A percentile compares a stretch with the other conserved stretches of the same genome.
Evolutionary conservation across 2,888 invertebrate species (phyloP).

Genomic region (Trichopoda pennipes): DNA sequence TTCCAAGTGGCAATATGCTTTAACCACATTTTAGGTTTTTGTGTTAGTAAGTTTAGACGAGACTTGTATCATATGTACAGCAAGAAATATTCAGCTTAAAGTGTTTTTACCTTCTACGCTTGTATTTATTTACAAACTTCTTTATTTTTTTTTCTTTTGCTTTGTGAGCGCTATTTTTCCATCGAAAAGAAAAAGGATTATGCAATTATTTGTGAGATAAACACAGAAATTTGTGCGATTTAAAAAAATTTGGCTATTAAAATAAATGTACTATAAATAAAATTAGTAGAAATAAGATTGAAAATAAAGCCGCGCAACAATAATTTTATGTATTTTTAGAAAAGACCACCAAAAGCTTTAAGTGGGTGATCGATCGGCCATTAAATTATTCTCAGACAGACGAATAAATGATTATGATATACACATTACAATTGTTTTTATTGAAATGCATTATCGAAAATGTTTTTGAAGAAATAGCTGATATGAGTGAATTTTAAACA

Average conservation of each 20-base stretch:
- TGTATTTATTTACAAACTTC: conserved; percentile 17
- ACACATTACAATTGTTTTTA: conserved; percentile 4
- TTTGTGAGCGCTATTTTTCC: not conserved
- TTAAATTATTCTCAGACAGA: conserved; percentile 11
- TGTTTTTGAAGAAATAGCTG: not conserved
- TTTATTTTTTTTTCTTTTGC: conserved; percentile 3
- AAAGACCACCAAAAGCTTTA: conserved; percentile 37
- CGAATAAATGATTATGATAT: conserved; percentile 2
- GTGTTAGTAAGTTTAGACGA: conserved; percentile 5
- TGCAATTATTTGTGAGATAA: conserved; percentile 37
- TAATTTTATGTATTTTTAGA: conserved; percentile 5
- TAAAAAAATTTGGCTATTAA: conserved; percentile 18
- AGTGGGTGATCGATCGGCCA: conserved; percentile 19
- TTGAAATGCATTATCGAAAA: not conserved
- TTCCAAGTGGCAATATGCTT: conserved; percentile 17
- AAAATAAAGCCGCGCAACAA: conserved; percentile 2
- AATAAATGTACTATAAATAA: conserved; percentile 46
- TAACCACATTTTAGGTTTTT: conserved; percentile 37
- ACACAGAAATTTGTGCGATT: conserved; percentile 30
- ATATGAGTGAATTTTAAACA: not conserved
- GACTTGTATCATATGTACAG: not conserved
- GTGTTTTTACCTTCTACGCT: conserved; percentile 41
- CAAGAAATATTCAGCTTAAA: too few species aligned
- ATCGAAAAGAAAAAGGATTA: conserved; percentile 52
- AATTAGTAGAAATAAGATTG: conserved; percentile 9